Percentiles rank a stretch among this genome's conserved stretches.
Conservation (phyloP, 2,888 invertebrate genomes). For the Orthosia cruda region DNA sequence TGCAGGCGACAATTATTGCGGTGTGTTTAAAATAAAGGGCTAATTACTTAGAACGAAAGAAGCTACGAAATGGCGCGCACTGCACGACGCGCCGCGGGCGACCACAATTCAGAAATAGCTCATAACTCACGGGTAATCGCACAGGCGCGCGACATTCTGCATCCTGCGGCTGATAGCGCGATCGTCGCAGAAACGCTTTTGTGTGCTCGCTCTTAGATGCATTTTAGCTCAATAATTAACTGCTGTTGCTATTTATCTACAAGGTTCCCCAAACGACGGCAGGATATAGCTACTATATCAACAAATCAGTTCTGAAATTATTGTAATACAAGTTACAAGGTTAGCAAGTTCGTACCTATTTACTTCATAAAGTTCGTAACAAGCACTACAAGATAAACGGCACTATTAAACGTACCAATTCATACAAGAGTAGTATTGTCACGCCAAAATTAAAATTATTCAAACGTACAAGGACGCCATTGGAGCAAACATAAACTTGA, state of each 20-base stretch:
- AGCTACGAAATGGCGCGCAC: slow-evolving; percentile 61
- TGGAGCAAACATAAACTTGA: slow-evolving; percentile 59
- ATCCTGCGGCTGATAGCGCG: slow-evolving; percentile 85
- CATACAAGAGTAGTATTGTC: slow-evolving; percentile 49
- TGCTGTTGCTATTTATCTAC: slow-evolving; percentile 65
- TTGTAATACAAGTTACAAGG: slow-evolving; percentile 47
- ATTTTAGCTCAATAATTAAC: slow-evolving; percentile 79
- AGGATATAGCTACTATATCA: slow-evolving; percentile 23
- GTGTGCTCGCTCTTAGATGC: slow-evolving; percentile 76
- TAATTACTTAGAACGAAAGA: slow-evolving; percentile 71
- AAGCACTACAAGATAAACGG: slow-evolving; percentile 53
- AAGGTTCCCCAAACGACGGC: slow-evolving; percentile 37
- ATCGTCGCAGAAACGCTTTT: slow-evolving; percentile 78
- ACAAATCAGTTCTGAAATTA: slow-evolving; percentile 35
- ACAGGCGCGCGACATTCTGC: slow-evolving; percentile 80
- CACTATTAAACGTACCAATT: slow-evolving; percentile 53
- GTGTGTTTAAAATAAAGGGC: slow-evolving; percentile 69
- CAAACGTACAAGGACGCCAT: slow-evolving; percentile 55
- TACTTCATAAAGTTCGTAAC: slow-evolving; percentile 41
- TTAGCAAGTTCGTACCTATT: slow-evolving; percentile 44
- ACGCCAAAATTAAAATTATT: slow-evolving; percentile 62
- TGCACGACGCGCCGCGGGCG: slow-evolving; percentile 76
- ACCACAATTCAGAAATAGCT: slow-evolving; percentile 82
- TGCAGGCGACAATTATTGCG: slow-evolving; percentile 60
- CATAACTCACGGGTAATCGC: slow-evolving; percentile 88